Evolutionary conservation across 1,140 invertebrate species (phyloP), one percentile per base, ranked within the genome.

Genomic region (Drosophila parabipectinata): DNA sequence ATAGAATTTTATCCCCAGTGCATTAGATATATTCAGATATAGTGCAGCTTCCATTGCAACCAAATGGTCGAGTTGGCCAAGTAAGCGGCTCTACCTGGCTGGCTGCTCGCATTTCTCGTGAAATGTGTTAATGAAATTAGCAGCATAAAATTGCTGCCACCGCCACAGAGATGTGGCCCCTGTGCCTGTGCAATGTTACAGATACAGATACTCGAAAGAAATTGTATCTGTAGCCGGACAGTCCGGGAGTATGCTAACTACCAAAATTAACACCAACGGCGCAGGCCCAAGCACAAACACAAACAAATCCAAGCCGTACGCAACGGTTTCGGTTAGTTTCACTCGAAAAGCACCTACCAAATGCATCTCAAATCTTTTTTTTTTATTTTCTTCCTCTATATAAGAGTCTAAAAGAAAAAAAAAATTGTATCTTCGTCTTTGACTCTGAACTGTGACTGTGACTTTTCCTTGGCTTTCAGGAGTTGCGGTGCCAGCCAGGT

Each of bases 111-210:
- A 57, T 64, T 74, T 72, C 60, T 74, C 72, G 72, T 71, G 68
- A 72, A 77, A 85, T 82, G 89, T 91, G 90, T 91, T 91, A 91
- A 91, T 91, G 90, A 91, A 91, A 91, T 91, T 91, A 91, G 90
- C 90, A 91, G 79, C 90, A 90, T 90, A 89, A 83, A 81, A 89
- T 85, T 72, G 75, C 60, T 79, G 60, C 63, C 74, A 56, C 30
- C 34, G 45, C 57, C 30, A 34, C n/a, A 30, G 39, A 3, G 12
- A 32, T 8, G 14, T 39, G 14, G 48, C 9, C 44, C n/a, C 10
- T 28, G 26, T 28, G 6, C 26, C 44, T 69, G 39, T 77, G 75
- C 78, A 82, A 62, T 74, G 83, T 83, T 85, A 78, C 82, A 85
- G 79, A 79, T 84, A 84, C 80, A 76, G 60, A 72, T 77, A 77